These are phyloP conservation scores for Amorpha juglandis DNA, from an alignment of 2,888 invertebrate species.

Conservation along the genomic window DNA sequence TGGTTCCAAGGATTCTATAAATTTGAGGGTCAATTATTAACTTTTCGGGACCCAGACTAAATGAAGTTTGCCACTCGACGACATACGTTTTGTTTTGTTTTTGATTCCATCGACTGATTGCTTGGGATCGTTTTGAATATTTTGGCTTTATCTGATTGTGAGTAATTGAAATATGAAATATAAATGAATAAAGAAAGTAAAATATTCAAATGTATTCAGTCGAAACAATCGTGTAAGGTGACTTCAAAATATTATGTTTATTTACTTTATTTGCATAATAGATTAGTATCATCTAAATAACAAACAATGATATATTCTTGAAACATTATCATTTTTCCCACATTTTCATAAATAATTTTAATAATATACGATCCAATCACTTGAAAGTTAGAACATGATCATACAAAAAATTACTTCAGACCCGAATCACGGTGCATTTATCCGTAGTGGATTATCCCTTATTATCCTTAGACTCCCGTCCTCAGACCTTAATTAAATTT, in stretches of 20 bases:
- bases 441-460: no score
- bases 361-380: no score
- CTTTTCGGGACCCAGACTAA: conserved; percentile 50
- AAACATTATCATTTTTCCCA: neutral
- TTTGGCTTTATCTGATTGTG: neutral
- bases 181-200: neutral
- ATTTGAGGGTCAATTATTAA: conserved; percentile 60
- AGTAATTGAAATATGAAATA: conserved; percentile 17
- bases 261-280: neutral
- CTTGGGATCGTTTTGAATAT: conserved; percentile 4
- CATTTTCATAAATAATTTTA: neutral
- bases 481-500: no score
- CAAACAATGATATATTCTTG: neutral
- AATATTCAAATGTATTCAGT: conserved; percentile 10
- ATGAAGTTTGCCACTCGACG: conserved; percentile 60
- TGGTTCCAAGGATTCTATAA: conserved; percentile 63
- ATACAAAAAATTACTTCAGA: no score
- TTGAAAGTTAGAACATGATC: no score
- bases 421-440: no score
- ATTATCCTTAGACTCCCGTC: no score
- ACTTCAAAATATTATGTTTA: neutral
- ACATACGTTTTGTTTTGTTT: conserved; percentile 38
- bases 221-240: neutral
- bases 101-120: conserved; percentile 11
- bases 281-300: neutral